Percentiles rank a stretch among this genome's conserved stretches.
Evolutionary conservation across 2,113 vertebrate genomes (phyloP).

Genomic region (Thinocorus orbignyianus): DNA sequence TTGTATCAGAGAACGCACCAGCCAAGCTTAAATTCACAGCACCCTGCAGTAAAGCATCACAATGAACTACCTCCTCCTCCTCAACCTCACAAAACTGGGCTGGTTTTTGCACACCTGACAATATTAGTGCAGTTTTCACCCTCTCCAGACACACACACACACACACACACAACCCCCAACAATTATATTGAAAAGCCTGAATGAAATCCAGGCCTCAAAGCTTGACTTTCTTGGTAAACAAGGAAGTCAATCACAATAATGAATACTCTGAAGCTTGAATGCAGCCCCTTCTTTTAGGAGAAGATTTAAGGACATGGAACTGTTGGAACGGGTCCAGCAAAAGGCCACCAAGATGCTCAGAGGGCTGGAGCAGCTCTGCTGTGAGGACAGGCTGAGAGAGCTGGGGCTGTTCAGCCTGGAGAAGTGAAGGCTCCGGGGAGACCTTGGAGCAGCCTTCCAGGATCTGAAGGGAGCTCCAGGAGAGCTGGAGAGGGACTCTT

Average conservation of each 20-base stretch:
- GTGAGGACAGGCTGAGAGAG: too few relatives aligned
- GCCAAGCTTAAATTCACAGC: background rate
- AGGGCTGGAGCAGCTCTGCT: too few relatives aligned
- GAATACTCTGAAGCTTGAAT: background rate
- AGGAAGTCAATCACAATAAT: background rate
- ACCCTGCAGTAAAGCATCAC: background rate
- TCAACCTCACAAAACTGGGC: background rate
- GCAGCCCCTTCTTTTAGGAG: background rate
- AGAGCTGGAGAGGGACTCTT: too few relatives aligned
- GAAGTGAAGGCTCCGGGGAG: too few relatives aligned
- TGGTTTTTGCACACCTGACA: background rate
- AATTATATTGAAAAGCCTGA: background rate
- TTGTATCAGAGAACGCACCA: fast-evolving
- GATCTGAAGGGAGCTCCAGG: too few relatives aligned
- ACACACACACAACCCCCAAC: too few relatives aligned
- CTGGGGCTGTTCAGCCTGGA: too few relatives aligned
- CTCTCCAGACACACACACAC: background rate
- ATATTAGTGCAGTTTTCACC: fast-evolving
- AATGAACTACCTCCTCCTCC: background rate
- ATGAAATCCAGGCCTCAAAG: background rate
- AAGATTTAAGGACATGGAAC: background rate
- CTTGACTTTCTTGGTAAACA: background rate
- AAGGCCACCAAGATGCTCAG: too few relatives aligned
- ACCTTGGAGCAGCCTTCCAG: too few relatives aligned
- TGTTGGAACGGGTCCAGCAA: too few relatives aligned